These are phyloP conservation scores for Enteromius radiatus DNA, from an alignment of 2,797 vertebrate genomes.

Conservation along the genomic window DNA sequence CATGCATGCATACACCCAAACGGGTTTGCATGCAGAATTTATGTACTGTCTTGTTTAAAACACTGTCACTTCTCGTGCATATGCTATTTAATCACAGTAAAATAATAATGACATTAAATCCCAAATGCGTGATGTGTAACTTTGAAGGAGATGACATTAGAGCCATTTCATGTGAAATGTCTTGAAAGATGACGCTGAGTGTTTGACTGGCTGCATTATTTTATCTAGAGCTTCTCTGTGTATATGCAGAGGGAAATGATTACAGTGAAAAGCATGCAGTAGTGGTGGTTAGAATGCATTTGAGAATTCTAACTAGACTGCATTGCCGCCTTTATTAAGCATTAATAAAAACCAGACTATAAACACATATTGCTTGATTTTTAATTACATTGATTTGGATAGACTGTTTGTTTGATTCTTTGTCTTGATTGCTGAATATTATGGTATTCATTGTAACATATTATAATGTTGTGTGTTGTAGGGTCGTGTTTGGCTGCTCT, in stretches of 20 bases:
- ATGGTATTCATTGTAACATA: slow-evolving; percentile 56
- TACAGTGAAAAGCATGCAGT: slow-evolving; percentile 5
- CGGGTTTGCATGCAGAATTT: slow-evolving; percentile 29
- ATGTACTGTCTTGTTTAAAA: slow-evolving; percentile 2
- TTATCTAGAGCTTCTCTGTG: slow-evolving; percentile 55
- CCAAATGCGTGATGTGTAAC: slow-evolving; percentile 17
- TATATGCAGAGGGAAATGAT: slow-evolving; percentile 48
- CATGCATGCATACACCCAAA: slow-evolving; percentile 33
- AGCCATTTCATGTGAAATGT: slow-evolving; percentile 61
- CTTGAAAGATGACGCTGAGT: slow-evolving; percentile 61
- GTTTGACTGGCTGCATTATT: slow-evolving; percentile 65
- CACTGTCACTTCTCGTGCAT: background rate
- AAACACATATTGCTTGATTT: background rate
- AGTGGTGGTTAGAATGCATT: slow-evolving; percentile 11
- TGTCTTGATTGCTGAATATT: slow-evolving; percentile 20
- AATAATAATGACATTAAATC: slow-evolving; percentile 2
- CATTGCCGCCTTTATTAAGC: background rate
- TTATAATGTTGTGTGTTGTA: slow-evolving; percentile 84
- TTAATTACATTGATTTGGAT: background rate
- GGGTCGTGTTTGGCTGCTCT: slow-evolving; percentile 87
- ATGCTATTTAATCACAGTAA: background rate
- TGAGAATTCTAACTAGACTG: slow-evolving; percentile 8
- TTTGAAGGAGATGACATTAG: slow-evolving; percentile 60
- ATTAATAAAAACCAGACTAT: background rate
- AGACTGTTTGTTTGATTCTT: background rate